Conservation (phyloP, 2,113 vertebrate genomes). For the Microcebus murinus region DNA sequence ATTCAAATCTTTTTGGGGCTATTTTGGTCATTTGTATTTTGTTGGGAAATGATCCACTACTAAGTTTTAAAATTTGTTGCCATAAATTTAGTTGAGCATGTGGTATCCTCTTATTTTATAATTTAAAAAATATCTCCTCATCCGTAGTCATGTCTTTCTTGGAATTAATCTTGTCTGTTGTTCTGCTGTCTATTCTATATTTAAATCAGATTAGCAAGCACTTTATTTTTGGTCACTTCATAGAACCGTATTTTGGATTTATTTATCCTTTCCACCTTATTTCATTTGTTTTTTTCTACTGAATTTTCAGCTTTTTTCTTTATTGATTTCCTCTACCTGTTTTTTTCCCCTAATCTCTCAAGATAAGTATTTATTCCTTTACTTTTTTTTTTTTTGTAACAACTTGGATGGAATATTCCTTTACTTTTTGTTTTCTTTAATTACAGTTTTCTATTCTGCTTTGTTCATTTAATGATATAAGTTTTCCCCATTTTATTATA, state of each 20-base stretch:
- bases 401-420: background rate
- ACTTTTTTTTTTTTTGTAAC: background rate
- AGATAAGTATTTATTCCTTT: background rate
- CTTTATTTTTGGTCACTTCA: background rate
- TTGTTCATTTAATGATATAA: background rate
- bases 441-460: background rate
- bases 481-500: background rate
- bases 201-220: background rate
- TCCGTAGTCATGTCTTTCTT: background rate
- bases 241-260: background rate
- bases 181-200: background rate
- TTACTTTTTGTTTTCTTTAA: background rate
- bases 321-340: background rate
- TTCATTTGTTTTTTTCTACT: background rate
- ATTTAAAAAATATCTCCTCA: background rate
- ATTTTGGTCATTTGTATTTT: constrained; percentile 29
- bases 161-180: background rate
- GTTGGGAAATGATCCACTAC: background rate
- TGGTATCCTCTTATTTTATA: background rate
- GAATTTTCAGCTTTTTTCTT: constrained; percentile 18
- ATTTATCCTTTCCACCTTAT: background rate
- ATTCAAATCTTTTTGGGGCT: background rate
- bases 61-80: background rate
- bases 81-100: background rate
- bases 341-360: background rate